Conservation (phyloP, 2,797 vertebrate genomes). For the Alcedo atthis region DNA sequence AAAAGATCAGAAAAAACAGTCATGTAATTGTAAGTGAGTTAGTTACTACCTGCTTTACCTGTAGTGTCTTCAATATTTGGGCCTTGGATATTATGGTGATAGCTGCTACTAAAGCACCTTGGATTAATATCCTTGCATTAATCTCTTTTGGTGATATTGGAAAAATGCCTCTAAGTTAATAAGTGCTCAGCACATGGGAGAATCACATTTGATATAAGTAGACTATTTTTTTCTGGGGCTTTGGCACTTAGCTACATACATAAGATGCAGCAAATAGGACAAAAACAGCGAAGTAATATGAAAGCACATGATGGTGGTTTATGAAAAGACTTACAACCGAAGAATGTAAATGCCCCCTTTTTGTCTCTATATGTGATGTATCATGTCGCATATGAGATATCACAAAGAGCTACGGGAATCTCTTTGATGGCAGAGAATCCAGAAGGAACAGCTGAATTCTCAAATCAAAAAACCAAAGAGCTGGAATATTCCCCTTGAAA, state of each 20-base stretch:
- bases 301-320: background rate
- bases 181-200: constrained; percentile 15
- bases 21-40: background rate
- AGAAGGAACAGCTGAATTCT: constrained; percentile 62
- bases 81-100: background rate
- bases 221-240: constrained; percentile 28
- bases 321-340: constrained; percentile 51
- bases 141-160: constrained; percentile 4
- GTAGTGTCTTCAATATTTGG: background rate
- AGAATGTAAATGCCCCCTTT: constrained; percentile 20
- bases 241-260: background rate
- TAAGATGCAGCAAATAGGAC: constrained; percentile 54
- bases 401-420: background rate
- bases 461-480: constrained; percentile 43
- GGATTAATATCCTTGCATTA: background rate
- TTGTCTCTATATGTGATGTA: background rate
- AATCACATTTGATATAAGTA: constrained; percentile 18
- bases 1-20: background rate
- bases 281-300: background rate
- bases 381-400: background rate
- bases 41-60: background rate
- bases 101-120: background rate
- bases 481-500: constrained; percentile 46
- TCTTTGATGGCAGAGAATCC: constrained; percentile 27
- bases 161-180: constrained; percentile 37